Percentiles rank a stretch among this genome's conserved stretches.
These are phyloP conservation scores for Rhogogaster chlorosoma DNA, from an alignment of 2,888 invertebrate genomes.

Conservation along the genomic window DNA sequence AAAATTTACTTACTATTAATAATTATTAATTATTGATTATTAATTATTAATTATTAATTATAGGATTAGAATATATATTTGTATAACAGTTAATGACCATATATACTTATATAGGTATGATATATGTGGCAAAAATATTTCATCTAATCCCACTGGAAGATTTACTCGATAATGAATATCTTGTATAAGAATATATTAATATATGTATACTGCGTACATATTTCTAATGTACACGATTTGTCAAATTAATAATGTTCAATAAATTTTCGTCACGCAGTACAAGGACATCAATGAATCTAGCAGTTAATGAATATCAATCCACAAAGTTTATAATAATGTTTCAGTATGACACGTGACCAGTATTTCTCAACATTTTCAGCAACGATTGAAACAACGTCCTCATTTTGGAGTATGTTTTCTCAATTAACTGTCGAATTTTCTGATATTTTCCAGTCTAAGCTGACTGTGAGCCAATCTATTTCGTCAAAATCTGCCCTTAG, in stretches of 20 bases:
- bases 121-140: constrained; percentile 11
- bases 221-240: not conserved
- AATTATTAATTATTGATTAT: not conserved
- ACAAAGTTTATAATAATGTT: not conserved
- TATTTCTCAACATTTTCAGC: not conserved
- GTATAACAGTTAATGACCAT: not conserved
- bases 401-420: not conserved
- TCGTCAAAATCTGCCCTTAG: not conserved
- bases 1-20: constrained; percentile 15
- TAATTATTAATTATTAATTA: constrained; percentile 19
- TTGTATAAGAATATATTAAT: constrained; percentile 21
- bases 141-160: not conserved
- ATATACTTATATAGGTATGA: not conserved
- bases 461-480: not conserved
- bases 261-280: constrained; percentile 7
- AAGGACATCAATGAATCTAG: not conserved
- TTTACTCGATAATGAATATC: not conserved
- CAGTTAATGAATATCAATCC: not conserved
- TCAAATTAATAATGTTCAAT: constrained; percentile 11
- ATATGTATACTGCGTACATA: not conserved
- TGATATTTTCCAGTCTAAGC: not conserved
- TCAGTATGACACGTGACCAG: not conserved
- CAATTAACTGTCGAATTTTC: not conserved
- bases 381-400: not conserved
- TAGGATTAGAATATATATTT: not conserved